A percentile compares a stretch with the other conserved stretches of the same genome.
Conservation (phyloP, 2,888 invertebrate species). For the Biston betularia region DNA sequence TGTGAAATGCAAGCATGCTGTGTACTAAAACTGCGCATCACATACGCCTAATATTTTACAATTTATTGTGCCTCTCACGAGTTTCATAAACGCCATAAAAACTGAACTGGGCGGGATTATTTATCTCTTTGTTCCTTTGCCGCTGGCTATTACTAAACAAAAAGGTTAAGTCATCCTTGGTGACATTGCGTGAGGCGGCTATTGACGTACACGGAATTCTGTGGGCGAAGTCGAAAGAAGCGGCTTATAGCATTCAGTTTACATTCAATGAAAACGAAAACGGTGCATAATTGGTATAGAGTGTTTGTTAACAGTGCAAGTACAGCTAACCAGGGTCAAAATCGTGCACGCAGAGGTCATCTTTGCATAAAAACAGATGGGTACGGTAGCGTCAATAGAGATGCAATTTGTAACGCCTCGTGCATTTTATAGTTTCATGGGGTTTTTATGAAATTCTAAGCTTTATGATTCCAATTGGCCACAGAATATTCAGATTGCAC, state of each 20-base stretch:
- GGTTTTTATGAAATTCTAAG: slow-evolving; percentile 2
- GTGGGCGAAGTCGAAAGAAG: too few species aligned
- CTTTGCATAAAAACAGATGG: slow-evolving; percentile 37
- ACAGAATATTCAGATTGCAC: background rate
- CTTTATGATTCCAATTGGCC: background rate
- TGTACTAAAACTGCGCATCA: too few species aligned
- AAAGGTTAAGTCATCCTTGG: too few species aligned
- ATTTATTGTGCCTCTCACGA: too few species aligned
- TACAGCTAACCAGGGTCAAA: slow-evolving; percentile 43
- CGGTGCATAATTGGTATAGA: slow-evolving; percentile 1
- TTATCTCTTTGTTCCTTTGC: too few species aligned
- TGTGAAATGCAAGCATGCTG: too few species aligned
- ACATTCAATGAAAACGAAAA: slow-evolving; percentile 30
- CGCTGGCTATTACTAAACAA: too few species aligned
- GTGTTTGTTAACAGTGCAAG: slow-evolving; percentile 20
- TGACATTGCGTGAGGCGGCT: too few species aligned
- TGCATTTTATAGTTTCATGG: background rate
- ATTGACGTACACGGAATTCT: too few species aligned
- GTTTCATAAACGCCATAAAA: too few species aligned
- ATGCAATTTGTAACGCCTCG: slow-evolving; percentile 34
- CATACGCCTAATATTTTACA: too few species aligned
- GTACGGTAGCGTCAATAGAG: slow-evolving; percentile 29
- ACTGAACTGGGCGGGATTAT: too few species aligned
- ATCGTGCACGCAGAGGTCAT: slow-evolving; percentile 41
- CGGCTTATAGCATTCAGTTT: background rate